Evolutionary conservation across 2,797 vertebrate species (phyloP), one percentile per base, ranked within the genome.

Genomic region (Sebastes hopkinsi): DNA sequence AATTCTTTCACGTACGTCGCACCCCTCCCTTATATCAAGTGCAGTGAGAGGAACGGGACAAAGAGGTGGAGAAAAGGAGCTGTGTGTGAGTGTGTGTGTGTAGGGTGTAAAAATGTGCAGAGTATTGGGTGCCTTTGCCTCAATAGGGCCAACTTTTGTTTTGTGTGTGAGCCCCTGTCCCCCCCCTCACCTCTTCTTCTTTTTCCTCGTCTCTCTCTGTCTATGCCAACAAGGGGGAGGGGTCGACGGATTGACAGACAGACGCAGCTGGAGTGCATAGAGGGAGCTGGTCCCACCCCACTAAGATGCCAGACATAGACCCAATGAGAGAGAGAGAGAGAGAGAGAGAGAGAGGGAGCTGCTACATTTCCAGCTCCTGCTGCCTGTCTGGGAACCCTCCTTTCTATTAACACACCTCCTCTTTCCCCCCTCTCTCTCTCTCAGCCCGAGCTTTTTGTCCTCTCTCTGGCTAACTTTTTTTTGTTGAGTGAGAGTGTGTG

Each of bases 91-190:
- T 34, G 34, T 75, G 83, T 36, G 34, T 81, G 81, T 85, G 72
- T 13, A 29, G 80, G 75, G 88, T 91, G 87, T 91, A 91, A 89
- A 92, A 94, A 91, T 90, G 4, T 92, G 91, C 89, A 83, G 79
- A 86, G 90, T 91, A 76, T 76, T 80, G 92, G 88, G 88, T 88
- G 83, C 88, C 82, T 91, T 88, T 1, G 72, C 80, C 81, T 93
- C 87, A 92, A 88, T 83, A 73, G 91, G 83, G 87, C 72, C 72
- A 92, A 93, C 92, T 92, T 94, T 92, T 94, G 92, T 92, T 92
- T 86, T 82, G 87, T 86, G 88, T 76, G 84, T 67, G 85, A 92
- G 80, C 81, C 88, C 78, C 79, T 82, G 75, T 42, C 54, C 52
- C 54, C 61, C 50, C 32, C 32, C 27, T 80, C 22, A 29, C 59